Base-by-base conservation (phyloP, 2,888 invertebrate genomes). In the Ochlodes sylvanus region DNA sequence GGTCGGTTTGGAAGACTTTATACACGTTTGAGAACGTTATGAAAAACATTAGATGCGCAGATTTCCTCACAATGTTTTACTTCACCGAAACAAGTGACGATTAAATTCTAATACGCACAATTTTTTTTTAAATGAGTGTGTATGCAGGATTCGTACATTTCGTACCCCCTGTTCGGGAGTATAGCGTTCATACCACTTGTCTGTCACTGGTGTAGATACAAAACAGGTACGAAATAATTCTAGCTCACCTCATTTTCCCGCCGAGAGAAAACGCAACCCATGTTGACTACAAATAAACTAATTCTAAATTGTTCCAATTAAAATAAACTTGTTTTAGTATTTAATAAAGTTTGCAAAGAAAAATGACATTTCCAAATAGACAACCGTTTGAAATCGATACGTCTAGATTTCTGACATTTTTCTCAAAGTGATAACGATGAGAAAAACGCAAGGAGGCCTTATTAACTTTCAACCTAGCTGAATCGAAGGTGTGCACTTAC, bases 261-360 rank as follows among this genome's bases (percentile, higher is more conserved):
- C 71, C 79, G 88, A 58, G 92, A 88, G 76, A 80, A 87, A 76
- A 91, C 81, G 76, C 92, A 92, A 76, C 92, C 92, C 92, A 92
- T 92, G 74, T 72, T 80, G 72, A 72, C 64, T 72, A 74, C 73
- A 78, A 80, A 74, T 76, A 73, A 79, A 70, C 73, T 73, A 73
- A 62, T 68, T 76, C 73, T 77, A 72, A 70, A 70, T 72, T 71
- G 70, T 71, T 76, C 79, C 76, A 76, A 78, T 77, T 78, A 79
- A 79, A 80, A 80, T 72, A 79, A 80, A 77, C 79, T 80, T 47
- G 32, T 55, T 62, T 47, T 50, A 47, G 47, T 55, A 38, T 76
- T n/a, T 75, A 79, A 80, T 81, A 85, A 84, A 84, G 81, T 79
- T 82, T 78, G 71, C 76, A 73, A 78, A 84, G 78, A 87, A 90